These are phyloP conservation scores for Galagoides demidoff DNA, from an alignment of 2,797 vertebrate species.

Conservation along the genomic window DNA sequence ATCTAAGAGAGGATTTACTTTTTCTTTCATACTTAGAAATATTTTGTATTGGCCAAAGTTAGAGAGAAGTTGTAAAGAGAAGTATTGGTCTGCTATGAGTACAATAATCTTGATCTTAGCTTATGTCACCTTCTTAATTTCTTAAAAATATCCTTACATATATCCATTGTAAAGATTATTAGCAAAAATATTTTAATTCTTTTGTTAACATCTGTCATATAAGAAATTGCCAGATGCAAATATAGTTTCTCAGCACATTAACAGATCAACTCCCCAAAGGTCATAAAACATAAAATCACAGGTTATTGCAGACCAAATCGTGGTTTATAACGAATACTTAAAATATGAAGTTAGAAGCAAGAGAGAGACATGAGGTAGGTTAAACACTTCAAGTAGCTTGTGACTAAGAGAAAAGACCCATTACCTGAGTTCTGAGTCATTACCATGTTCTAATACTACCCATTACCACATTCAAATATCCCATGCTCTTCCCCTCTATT, in stretches of 20 bases:
- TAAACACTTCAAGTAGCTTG: neutral
- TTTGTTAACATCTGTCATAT: neutral
- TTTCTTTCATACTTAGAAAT: slow-evolving; percentile 26
- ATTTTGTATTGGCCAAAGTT: slow-evolving; percentile 32
- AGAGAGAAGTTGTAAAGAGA: neutral
- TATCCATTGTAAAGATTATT: neutral
- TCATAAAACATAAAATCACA: neutral
- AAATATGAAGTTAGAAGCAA: neutral
- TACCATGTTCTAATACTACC: no score
- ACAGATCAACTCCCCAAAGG: neutral
- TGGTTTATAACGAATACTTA: neutral
- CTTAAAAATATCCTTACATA: neutral
- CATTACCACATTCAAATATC: neutral
- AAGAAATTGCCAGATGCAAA: neutral
- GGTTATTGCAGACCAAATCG: neutral
- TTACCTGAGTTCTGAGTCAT: neutral
- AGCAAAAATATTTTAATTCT: neutral
- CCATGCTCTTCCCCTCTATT: neutral
- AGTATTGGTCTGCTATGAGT: neutral
- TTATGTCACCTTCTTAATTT: neutral
- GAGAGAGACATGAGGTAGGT: neutral
- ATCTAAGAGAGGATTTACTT: slow-evolving; percentile 21
- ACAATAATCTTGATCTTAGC: neutral
- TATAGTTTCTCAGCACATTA: neutral
- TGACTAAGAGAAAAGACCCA: neutral